phyloP scores from a whole-genome alignment of 2,888 invertebrate genomes.

The Drosophila paracracens region DNA sequence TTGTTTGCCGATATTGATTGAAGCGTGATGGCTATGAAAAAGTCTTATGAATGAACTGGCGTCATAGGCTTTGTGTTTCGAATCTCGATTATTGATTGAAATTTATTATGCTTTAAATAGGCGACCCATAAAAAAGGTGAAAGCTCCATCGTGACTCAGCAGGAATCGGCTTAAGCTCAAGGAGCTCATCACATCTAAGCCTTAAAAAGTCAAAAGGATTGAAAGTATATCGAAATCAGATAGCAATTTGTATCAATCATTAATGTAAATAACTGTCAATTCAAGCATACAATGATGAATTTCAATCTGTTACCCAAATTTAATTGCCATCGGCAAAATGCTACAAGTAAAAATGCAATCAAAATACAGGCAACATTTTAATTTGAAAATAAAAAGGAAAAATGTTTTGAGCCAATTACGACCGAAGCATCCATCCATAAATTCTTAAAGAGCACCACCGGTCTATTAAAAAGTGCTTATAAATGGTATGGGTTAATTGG shows the following conservation, averaged over 20 bases:
- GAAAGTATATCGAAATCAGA: slow-evolving; percentile 2
- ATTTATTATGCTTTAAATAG: slow-evolving; percentile 46
- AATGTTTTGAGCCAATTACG: slow-evolving; percentile 9
- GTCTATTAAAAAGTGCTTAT: slow-evolving; percentile 13
- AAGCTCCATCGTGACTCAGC: slow-evolving; percentile 11
- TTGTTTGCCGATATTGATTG: slow-evolving; percentile 37
- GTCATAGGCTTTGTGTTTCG: slow-evolving; percentile 4
- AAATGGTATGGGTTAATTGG: slow-evolving; percentile 1
- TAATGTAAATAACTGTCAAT: background rate
- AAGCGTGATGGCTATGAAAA: slow-evolving; percentile 26
- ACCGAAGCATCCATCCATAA: slow-evolving; percentile 3
- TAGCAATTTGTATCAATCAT: slow-evolving; percentile 21
- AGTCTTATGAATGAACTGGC: slow-evolving; percentile 56
- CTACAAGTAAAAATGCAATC: slow-evolving; percentile 10
- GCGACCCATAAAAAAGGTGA: slow-evolving; percentile 9
- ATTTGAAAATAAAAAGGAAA: slow-evolving; percentile 5
- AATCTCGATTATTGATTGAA: slow-evolving; percentile 52
- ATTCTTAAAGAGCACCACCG: slow-evolving; percentile 15
- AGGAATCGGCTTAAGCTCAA: slow-evolving; percentile 16
- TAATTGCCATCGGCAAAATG: slow-evolving; percentile 11
- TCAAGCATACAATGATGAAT: slow-evolving; percentile 1
- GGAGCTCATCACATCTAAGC: slow-evolving; percentile 7
- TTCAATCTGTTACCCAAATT: background rate
- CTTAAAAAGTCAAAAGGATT: slow-evolving; percentile 14
- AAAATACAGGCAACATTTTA: slow-evolving; percentile 31